Conservation (phyloP, 1,140 invertebrate genomes). For the Scaptomyza graminum region DNA sequence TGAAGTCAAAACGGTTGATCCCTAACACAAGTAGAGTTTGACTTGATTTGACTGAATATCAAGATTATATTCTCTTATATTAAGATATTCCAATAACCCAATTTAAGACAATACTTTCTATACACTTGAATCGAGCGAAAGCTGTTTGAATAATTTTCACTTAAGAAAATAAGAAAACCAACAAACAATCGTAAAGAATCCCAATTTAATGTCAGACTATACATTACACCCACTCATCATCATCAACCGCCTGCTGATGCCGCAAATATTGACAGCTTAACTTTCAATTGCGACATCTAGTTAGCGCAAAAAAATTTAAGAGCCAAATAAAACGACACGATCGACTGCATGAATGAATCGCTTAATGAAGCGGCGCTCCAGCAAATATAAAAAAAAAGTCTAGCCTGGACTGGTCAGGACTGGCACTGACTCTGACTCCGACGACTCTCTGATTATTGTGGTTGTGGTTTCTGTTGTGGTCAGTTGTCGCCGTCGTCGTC, state of each 20-base stretch:
- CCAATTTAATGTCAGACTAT: not conserved
- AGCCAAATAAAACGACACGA: conserved; percentile 78
- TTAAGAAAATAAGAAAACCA: not conserved
- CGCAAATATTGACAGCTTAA: conserved; percentile 71
- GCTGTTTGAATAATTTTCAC: not conserved
- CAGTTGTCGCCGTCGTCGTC: conserved; percentile 46
- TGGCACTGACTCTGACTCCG: not conserved
- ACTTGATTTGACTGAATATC: too few relatives aligned
- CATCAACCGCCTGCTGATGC: not conserved
- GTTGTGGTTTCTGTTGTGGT: conserved; percentile 51
- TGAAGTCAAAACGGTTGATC: too few relatives aligned
- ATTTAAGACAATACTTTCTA: not conserved
- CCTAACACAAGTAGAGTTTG: too few relatives aligned
- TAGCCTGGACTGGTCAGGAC: conserved; percentile 24
- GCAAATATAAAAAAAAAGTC: conserved; percentile 6
- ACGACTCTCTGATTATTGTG: conserved; percentile 10
- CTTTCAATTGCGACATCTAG: conserved; percentile 81
- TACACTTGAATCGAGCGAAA: not conserved
- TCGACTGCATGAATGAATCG: conserved; percentile 65
- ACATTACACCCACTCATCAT: conserved; percentile 6
- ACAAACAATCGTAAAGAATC: conserved; percentile 5
- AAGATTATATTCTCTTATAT: too few relatives aligned
- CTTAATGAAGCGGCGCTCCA: conserved; percentile 68
- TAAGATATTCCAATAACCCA: too few relatives aligned
- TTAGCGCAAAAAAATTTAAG: conserved; percentile 75